phyloP scores from a whole-genome alignment of 1,140 invertebrate genomes.

The Leptinotarsa lineolata region DNA sequence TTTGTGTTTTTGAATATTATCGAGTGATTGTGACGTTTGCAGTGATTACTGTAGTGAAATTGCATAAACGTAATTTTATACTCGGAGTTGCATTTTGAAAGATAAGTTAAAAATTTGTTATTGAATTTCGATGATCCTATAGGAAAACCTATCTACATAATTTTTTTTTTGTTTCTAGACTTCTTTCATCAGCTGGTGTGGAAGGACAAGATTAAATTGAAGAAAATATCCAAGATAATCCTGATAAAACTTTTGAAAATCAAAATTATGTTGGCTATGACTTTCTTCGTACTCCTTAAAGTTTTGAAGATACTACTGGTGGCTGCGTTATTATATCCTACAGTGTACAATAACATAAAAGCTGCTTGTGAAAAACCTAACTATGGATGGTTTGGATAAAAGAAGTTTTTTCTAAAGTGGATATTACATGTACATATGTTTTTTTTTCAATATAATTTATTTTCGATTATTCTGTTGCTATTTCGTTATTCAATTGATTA shows the following conservation, averaged over 20 bases:
- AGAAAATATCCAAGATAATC: conserved; percentile 39
- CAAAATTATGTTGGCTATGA: conserved; percentile 58
- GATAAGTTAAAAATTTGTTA: conserved; percentile 44
- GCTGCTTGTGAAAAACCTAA: conserved; percentile 30
- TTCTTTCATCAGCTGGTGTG: not conserved
- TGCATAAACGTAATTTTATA: not conserved
- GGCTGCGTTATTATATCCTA: conserved; percentile 65
- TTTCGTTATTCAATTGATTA: too few relatives aligned
- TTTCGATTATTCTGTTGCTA: too few relatives aligned
- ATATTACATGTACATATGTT: too few relatives aligned
- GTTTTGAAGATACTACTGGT: conserved; percentile 71
- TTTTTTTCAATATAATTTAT: too few relatives aligned
- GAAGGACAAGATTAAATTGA: conserved; percentile 36
- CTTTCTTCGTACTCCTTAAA: conserved; percentile 66
- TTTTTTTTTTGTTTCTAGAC: not conserved
- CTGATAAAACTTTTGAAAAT: conserved; percentile 36
- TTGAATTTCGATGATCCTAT: conserved; percentile 9
- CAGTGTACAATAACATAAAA: conserved; percentile 57
- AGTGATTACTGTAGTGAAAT: conserved; percentile 13
- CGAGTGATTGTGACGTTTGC: conserved; percentile 23
- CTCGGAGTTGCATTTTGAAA: conserved; percentile 13
- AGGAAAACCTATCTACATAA: too few relatives aligned
- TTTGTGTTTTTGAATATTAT: conserved; percentile 6
- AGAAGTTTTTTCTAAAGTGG: not conserved
- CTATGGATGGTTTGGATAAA: conserved; percentile 14